Conservation (phyloP, 2,888 invertebrate genomes). For the Agonum fuliginosum region DNA sequence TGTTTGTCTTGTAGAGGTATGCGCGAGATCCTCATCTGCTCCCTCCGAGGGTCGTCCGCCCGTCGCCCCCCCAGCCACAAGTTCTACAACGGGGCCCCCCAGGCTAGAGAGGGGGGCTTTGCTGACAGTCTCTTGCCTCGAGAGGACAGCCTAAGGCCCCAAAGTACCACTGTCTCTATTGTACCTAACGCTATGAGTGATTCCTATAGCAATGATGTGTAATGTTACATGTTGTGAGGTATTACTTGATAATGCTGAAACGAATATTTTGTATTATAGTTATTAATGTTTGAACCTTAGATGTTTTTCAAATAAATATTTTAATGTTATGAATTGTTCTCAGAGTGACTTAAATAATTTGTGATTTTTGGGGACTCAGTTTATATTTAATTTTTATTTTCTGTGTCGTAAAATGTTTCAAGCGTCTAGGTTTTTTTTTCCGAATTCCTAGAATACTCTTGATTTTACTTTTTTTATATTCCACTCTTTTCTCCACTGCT, state of each 20-base stretch:
- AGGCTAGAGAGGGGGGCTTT: constrained; percentile 62
- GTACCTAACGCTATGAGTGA: constrained; percentile 65
- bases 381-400: too few relatives aligned
- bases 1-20: constrained; percentile 81
- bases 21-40: constrained; percentile 85
- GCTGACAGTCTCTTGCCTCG: constrained; percentile 62
- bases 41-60: constrained; percentile 66
- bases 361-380: too few relatives aligned
- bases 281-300: constrained; percentile 1
- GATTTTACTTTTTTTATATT: too few relatives aligned
- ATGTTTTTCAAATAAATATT: constrained; percentile 32
- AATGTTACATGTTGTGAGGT: not conserved
- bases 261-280: constrained; percentile 11
- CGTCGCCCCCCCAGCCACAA: constrained; percentile 67
- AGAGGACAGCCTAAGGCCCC: constrained; percentile 68
- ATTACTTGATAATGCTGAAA: not conserved
- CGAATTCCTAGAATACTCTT: too few relatives aligned
- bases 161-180: constrained; percentile 69
- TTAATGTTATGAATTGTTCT: not conserved
- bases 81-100: constrained; percentile 65
- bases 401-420: too few relatives aligned
- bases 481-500: too few relatives aligned
- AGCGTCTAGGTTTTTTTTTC: too few relatives aligned
- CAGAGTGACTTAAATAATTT: too few relatives aligned
- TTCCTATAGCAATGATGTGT: constrained; percentile 29